Evolutionary conservation across 1,140 invertebrate genomes (phyloP), one percentile per base, ranked within the genome.

Genomic region (Olivierus martensii): DNA sequence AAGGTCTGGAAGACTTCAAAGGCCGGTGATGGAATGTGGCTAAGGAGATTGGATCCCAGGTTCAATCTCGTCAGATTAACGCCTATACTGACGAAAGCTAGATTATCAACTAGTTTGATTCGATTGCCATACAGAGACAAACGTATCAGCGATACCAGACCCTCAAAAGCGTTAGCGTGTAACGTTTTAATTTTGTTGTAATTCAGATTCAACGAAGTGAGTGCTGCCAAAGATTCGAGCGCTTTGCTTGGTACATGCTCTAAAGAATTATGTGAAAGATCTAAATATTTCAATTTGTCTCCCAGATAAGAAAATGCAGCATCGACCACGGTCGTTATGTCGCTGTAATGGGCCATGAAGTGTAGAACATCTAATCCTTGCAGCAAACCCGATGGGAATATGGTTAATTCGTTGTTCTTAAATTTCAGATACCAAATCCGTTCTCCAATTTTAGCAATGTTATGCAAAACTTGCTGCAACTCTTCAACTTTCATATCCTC

Each of bases 341-440:
- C 59, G 34, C 63, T 87, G 65, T 88, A 87, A 62, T 87, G 84
- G 15, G 89, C 85, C 22, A 84, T 87, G 9, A 91, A 73, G 63
- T 90, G 86, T 57, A 83, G 78, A 56, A 91, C 87, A 62, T 87
- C 84, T 59, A 91, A 71, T 6, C 85, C 85, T 17, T 87, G 72
- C 65, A 91, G 87, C 34, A 90, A 77, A 64, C 83, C 87, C 7
- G 83, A 81, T 39, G 84, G 84, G 42, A 91, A 71, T 68, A 86
- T 87, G 2, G 81, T 81, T 58, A 90, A 67, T 63, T 79, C 81
- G 66, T 87, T 88, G 68, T 87, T 84, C n/a, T 85, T 75, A 42
- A 90, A 67, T 63, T 87, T 88, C 48, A 91, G 69, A 67, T 90
- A 90, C 68, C 84, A 86, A 58, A 90, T 79, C 50, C 80, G 79